Percentiles rank a stretch among this genome's conserved stretches.
Evolutionary conservation across 2,797 vertebrate species (phyloP).

Genomic region (Thunnus albacares): DNA sequence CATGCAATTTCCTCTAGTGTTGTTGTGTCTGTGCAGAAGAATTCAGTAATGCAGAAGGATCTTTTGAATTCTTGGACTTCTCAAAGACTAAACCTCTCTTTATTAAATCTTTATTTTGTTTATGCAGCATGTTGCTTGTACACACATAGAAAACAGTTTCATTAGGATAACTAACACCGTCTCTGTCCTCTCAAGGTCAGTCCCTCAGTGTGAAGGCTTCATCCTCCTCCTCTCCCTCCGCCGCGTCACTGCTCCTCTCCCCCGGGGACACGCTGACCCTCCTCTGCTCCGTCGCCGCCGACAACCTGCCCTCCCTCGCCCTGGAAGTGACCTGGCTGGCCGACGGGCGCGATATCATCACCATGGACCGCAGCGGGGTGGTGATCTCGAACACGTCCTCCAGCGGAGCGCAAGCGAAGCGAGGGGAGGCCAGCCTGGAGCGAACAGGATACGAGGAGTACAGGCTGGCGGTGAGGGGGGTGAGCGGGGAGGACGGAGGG

Average conservation of each 20-base stretch:
- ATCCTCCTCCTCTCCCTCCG: slow-evolving; percentile 56
- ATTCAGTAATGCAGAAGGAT: no score
- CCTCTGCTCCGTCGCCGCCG: slow-evolving; percentile 88
- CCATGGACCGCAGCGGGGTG: slow-evolving; percentile 88
- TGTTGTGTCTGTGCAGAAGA: neutral
- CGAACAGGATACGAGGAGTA: slow-evolving; percentile 84
- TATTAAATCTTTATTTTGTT: neutral
- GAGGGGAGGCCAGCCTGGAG: slow-evolving; percentile 80
- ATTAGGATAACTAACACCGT: slow-evolving; percentile 3
- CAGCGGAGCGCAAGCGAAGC: neutral
- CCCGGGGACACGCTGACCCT: slow-evolving; percentile 89
- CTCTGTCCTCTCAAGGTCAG: slow-evolving; percentile 77
- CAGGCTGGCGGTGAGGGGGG: slow-evolving; percentile 85
- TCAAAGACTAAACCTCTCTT: neutral
- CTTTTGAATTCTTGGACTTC: neutral
- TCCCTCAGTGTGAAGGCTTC: slow-evolving; percentile 86
- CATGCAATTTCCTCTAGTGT: no score
- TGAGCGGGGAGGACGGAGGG: slow-evolving; percentile 85
- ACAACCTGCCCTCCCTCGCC: slow-evolving; percentile 83
- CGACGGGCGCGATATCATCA: slow-evolving; percentile 84
- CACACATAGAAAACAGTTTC: neutral
- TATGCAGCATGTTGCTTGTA: neutral
- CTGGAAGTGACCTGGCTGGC: slow-evolving; percentile 91
- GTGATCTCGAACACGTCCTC: slow-evolving; percentile 83
- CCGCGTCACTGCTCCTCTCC: slow-evolving; percentile 72